A percentile compares a stretch with the other conserved stretches of the same genome.
phyloP scores from a whole-genome alignment of 23 tunicate genomes.

The Corella eumyota region DNA sequence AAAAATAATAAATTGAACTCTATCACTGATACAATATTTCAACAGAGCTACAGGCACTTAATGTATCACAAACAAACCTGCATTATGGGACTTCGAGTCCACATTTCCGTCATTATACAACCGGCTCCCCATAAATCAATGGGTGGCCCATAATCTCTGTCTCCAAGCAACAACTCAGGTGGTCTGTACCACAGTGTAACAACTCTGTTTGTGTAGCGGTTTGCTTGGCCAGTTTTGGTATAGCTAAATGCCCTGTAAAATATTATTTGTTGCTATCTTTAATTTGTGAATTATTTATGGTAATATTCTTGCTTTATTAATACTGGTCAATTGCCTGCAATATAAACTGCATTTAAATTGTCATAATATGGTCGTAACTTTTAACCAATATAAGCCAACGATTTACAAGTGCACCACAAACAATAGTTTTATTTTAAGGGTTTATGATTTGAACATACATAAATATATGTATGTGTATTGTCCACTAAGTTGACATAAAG shows the following conservation, averaged over 20 bases:
- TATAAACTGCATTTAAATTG: no score
- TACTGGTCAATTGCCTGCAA: no score
- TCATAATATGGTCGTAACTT: no score
- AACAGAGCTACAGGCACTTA: not conserved
- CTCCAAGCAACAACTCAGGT: conserved; percentile 92
- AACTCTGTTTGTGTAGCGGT: conserved; percentile 94
- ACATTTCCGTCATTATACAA: conserved; percentile 99
- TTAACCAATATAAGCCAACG: no score
- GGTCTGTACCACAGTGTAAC: conserved; percentile 99
- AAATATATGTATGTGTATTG: no score
- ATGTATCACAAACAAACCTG: conserved; percentile 34
- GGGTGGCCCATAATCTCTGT: conserved; percentile 93
- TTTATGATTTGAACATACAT: no score
- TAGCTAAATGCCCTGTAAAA: conserved; percentile 83
- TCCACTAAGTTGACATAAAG: no score
- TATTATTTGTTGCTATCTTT: not conserved
- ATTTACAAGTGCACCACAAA: no score
- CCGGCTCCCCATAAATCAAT: conserved; percentile 99
- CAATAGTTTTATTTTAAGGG: no score
- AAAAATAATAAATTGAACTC: conserved; percentile 4
- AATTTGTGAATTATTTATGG: no score
- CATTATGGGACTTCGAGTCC: conserved; percentile 99
- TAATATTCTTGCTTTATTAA: no score
- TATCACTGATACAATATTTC: no score
- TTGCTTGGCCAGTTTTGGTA: conserved; percentile 80